phyloP scores from a whole-genome alignment of 2,888 invertebrate genomes.

The Habroteleia sp. region DNA sequence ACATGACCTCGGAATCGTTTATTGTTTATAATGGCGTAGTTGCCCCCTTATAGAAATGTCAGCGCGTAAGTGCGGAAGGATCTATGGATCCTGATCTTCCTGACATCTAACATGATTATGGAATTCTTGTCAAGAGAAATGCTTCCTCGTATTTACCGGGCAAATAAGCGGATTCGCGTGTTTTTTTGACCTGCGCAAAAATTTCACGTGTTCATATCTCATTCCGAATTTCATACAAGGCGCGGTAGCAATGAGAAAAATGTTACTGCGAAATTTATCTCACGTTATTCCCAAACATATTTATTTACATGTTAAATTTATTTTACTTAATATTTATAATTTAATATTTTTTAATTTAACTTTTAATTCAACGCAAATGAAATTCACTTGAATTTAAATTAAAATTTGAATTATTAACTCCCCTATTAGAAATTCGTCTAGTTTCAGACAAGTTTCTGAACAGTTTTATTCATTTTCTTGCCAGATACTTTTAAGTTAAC shows the following conservation, averaged over 20 bases:
- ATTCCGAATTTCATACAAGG: constrained; percentile 31
- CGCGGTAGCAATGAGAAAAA: constrained; percentile 2
- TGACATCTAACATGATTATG: constrained; percentile 58
- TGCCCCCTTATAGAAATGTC: constrained; percentile 46
- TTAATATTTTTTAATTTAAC: too few species aligned
- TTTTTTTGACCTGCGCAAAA: constrained; percentile 29
- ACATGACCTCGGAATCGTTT: constrained; percentile 74
- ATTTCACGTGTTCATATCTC: constrained; percentile 33
- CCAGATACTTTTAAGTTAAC: too few species aligned
- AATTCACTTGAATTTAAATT: too few species aligned
- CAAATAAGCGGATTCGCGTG: constrained; percentile 14
- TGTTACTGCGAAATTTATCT: not conserved
- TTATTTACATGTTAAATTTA: too few species aligned
- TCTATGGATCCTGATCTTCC: constrained; percentile 59
- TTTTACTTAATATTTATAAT: too few species aligned
- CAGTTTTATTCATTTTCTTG: too few species aligned
- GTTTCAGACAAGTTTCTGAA: too few species aligned
- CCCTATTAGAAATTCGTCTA: too few species aligned
- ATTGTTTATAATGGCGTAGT: constrained; percentile 50
- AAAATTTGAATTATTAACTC: too few species aligned
- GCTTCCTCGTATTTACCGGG: constrained; percentile 51
- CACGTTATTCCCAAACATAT: too few species aligned
- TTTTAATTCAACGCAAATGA: too few species aligned
- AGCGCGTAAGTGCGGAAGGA: constrained; percentile 52
- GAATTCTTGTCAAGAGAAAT: constrained; percentile 60